phyloP scores from a whole-genome alignment of 2,797 vertebrate genomes.

The Ctenosaura bakeri region DNA sequence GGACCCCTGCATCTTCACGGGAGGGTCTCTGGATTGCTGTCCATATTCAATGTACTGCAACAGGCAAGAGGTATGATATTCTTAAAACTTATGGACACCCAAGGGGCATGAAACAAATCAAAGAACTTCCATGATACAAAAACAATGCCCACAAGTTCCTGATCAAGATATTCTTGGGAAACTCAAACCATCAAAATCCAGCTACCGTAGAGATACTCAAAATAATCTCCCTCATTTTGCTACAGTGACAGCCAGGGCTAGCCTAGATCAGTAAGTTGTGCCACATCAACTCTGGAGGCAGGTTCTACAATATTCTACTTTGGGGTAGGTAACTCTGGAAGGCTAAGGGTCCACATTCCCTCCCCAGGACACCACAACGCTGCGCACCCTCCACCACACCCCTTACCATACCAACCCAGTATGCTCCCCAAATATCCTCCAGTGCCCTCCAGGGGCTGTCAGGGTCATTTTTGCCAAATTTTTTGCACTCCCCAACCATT shows the following conservation, averaged over 20 bases:
- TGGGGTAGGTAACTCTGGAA: no score
- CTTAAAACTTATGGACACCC: not conserved
- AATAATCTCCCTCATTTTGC: not conserved
- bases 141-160: not conserved
- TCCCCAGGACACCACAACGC: no score
- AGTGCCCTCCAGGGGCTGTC: no score
- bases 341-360: no score
- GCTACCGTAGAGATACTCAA: not conserved
- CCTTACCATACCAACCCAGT: no score
- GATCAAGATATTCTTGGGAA: not conserved
- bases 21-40: constrained; percentile 98
- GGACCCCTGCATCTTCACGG: constrained; percentile 99
- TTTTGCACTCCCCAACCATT: no score
- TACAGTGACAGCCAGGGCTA: not conserved
- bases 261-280: not conserved
- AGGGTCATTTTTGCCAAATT: no score
- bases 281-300: not conserved
- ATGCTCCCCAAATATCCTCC: no score
- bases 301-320: not conserved
- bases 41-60: constrained; percentile 98
- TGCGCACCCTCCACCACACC: no score
- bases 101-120: accelerated
- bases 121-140: no score
- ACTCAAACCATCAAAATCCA: not conserved
- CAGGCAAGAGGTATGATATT: constrained; percentile 34